phyloP scores from a whole-genome alignment of 2,888 invertebrate genomes.

The Parelbella ahira region DNA sequence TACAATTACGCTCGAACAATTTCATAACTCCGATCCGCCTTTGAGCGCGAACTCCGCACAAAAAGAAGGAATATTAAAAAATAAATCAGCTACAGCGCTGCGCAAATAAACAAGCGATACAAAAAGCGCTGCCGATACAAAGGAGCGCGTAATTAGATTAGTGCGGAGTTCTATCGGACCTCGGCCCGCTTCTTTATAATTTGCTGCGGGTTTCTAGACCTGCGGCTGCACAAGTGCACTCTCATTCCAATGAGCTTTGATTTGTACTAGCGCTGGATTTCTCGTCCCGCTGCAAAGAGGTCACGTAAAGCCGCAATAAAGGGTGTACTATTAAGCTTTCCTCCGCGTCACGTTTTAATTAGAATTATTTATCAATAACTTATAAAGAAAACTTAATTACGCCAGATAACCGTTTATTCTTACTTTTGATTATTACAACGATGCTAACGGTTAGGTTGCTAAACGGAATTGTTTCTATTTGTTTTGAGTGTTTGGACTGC shows the following conservation, averaged over 20 bases:
- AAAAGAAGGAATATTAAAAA: constrained; percentile 56
- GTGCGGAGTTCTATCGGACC: constrained; percentile 45
- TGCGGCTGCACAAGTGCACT: constrained; percentile 21
- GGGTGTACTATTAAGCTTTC: no score
- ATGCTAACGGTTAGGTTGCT: no score
- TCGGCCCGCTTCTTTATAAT: constrained; percentile 22
- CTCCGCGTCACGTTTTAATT: no score
- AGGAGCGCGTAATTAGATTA: constrained; percentile 64
- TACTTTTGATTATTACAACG: no score
- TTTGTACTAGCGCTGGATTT: constrained; percentile 14
- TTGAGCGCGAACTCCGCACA: constrained; percentile 62
- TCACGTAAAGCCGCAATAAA: constrained; percentile 6
- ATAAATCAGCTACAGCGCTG: constrained; percentile 57
- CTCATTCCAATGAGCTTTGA: constrained; percentile 17
- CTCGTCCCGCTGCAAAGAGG: constrained; percentile 14
- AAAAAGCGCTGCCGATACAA: constrained; percentile 37
- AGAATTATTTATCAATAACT: no score
- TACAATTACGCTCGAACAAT: constrained; percentile 78
- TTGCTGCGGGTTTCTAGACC: constrained; percentile 22
- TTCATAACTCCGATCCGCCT: constrained; percentile 75
- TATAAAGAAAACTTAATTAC: no score
- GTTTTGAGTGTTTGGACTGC: no score
- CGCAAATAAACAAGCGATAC: constrained; percentile 33
- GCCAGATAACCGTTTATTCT: no score
- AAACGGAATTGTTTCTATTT: no score